Evolutionary conservation across 2,113 vertebrate genomes (phyloP).

Genomic region (Phylloscopus whistleri): DNA sequence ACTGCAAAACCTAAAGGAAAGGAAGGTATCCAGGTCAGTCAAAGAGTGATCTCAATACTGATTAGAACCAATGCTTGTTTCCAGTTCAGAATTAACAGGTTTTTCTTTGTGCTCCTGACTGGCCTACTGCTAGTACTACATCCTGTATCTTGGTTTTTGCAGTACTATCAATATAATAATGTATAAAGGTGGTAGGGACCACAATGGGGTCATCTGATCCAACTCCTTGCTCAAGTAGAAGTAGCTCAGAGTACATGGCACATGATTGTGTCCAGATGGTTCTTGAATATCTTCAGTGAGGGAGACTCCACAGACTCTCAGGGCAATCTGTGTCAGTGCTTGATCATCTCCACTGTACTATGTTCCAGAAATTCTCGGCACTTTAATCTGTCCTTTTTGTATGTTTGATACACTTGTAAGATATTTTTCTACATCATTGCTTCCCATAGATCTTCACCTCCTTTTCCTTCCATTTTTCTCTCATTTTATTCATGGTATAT

Average conservation of each 20-base stretch:
- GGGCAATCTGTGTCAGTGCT: background rate
- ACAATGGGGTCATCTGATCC: background rate
- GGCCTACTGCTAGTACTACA: background rate
- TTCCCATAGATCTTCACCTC: background rate
- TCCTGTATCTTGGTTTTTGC: background rate
- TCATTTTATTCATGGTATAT: rapidly evolving
- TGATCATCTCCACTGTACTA: too few species aligned
- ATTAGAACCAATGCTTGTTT: background rate
- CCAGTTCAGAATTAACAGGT: background rate
- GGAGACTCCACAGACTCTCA: background rate
- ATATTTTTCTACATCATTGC: background rate
- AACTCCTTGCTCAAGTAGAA: background rate
- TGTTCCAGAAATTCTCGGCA: background rate
- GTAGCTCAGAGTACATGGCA: background rate
- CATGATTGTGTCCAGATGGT: background rate
- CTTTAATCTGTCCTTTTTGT: background rate
- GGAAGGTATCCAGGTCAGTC: background rate
- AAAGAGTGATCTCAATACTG: background rate
- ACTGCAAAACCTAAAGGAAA: background rate
- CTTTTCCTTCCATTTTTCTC: background rate
- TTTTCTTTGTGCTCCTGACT: background rate
- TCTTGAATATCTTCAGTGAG: background rate
- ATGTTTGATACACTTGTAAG: background rate
- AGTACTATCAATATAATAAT: background rate
- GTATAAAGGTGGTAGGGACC: background rate